These are phyloP conservation scores for Phyllotreta cruciferae DNA, from an alignment of 2,888 invertebrate genomes.

Conservation along the genomic window DNA sequence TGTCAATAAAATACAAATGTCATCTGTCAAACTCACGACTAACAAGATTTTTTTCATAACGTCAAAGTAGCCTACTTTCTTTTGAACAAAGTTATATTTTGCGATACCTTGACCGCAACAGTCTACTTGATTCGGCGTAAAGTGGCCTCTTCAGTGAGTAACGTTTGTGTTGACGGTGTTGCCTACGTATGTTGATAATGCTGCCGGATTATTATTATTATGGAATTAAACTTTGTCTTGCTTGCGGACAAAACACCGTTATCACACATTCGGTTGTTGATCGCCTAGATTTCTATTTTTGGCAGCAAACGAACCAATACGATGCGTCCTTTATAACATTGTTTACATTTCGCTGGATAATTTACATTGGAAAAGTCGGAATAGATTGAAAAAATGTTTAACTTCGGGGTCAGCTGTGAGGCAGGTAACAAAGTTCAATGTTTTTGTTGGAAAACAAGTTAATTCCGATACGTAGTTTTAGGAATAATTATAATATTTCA, in stretches of 20 bases:
- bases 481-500: too few species aligned
- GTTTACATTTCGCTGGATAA: slow-evolving; percentile 17
- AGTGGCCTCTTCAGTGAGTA: slow-evolving; percentile 20
- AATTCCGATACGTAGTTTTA: too few species aligned
- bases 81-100: too few species aligned
- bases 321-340: slow-evolving; percentile 16
- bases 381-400: slow-evolving; percentile 3
- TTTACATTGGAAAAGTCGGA: not conserved
- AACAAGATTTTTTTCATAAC: too few species aligned
- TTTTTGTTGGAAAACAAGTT: not conserved
- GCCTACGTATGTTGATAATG: slow-evolving; percentile 12
- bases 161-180: slow-evolving; percentile 20
- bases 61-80: too few species aligned
- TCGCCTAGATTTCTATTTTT: slow-evolving; percentile 24
- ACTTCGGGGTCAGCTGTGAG: not conserved
- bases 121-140: not conserved
- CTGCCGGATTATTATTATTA: slow-evolving; percentile 16
- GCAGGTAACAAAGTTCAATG: slow-evolving; percentile 19
- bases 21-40: too few species aligned
- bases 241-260: slow-evolving; percentile 21
- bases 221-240: slow-evolving; percentile 17
- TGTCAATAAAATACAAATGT: too few species aligned
- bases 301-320: slow-evolving; percentile 12
- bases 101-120: slow-evolving; percentile 12
- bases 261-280: slow-evolving; percentile 22